Evolutionary conservation across 2,888 invertebrate genomes (phyloP), one percentile per base, ranked within the genome.

Genomic region (Chaitophorus viminalis): DNA sequence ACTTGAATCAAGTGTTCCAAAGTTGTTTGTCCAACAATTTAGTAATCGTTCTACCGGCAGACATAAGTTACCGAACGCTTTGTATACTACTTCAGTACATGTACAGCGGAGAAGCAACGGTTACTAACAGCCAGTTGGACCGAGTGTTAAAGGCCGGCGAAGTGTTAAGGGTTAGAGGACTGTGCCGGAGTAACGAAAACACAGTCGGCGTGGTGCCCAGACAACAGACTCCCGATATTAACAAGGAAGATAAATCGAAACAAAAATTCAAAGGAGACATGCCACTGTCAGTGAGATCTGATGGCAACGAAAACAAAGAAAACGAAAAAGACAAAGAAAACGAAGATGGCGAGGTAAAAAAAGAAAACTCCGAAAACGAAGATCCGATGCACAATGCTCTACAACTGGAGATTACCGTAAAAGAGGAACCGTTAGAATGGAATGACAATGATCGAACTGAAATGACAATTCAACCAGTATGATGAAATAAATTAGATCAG

Each of bases 51-150:
- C 93, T 96, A 89, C 96, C 96, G 25, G 94, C 96, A 5, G 96
- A 96, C 91, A 95, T 96, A 89, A 95, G 94, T 68, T 95, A 95
- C 89, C 94, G 95, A 89, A 96, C 96, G 17, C 92, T 96, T 90
- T 95, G 95, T 91, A 95, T 95, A 89, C 92, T 96, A 31, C 94
- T 96, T 74, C 95, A 96, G 90, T 96, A 96, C 91, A 96, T 96
- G 96, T 96, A 96, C 92, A 95, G 94, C 91, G 94, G 94, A 90
- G 95, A 95, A 92, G 95, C 96, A 52, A 96, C 96, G 75, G 96
- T 96, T 52, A 95, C 96, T 86, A 96, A 96, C 92, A 96, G 96
- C 91, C 95, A 96, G 78, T 91, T 96, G 89, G 96, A 95, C 90
- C 95, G 94, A 89, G 96, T 96, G 1, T 91, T 96, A 52, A 94